Evolutionary conservation across 2,113 vertebrate genomes (phyloP).

Genomic region (Turdus rufiventris): DNA sequence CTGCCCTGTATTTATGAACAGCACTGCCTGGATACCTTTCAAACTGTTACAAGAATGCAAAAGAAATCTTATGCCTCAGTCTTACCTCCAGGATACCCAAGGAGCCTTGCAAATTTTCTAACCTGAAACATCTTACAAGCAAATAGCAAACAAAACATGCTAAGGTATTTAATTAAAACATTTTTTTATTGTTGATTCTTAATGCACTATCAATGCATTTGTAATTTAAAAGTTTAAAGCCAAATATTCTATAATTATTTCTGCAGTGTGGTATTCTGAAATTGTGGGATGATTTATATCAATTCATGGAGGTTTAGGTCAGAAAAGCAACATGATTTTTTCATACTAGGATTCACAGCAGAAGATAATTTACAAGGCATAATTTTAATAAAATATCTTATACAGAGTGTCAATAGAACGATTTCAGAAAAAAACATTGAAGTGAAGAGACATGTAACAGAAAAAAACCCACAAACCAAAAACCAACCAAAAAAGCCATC

Average conservation of each 20-base stretch:
- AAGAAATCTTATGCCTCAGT: not conserved
- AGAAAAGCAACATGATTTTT: not conserved
- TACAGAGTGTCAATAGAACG: not conserved
- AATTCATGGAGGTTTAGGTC: not conserved
- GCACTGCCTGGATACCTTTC: not conserved
- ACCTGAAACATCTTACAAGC: not conserved
- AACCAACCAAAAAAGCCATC: fast-evolving
- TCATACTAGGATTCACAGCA: not conserved
- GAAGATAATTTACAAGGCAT: not conserved
- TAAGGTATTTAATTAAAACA: not conserved
- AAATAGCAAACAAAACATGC: not conserved
- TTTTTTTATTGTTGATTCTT: not conserved
- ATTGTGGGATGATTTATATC: not conserved
- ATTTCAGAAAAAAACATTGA: not conserved
- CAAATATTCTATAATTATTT: not conserved
- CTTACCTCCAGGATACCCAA: not conserved
- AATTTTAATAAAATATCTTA: not conserved
- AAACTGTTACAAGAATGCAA: not conserved
- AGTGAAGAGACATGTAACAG: not conserved
- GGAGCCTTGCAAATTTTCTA: not conserved
- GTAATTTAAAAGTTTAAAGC: not conserved
- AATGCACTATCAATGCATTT: not conserved
- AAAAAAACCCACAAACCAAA: not conserved
- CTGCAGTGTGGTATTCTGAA: not conserved
- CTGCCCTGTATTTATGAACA: not conserved